Percentiles rank a stretch among this genome's conserved stretches.
Conservation (phyloP, 2,888 invertebrate species). For the Yponomeuta malinellus region DNA sequence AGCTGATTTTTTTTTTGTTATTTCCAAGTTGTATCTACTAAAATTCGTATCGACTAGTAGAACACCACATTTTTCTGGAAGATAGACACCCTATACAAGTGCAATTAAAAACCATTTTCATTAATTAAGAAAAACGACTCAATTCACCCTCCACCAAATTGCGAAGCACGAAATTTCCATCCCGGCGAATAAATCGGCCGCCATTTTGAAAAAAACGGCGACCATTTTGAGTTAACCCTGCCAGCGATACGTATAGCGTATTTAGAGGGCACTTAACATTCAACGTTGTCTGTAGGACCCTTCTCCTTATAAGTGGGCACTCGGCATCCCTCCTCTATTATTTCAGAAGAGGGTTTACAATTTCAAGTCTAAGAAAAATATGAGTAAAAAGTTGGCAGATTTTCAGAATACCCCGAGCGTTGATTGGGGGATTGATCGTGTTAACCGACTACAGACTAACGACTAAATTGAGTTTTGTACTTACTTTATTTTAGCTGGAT, state of each 20-base stretch:
- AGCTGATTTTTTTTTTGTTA: too few species aligned
- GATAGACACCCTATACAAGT: too few species aligned
- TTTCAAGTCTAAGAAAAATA: conserved; percentile 33
- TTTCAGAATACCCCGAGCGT: background rate
- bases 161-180: background rate
- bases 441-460: background rate
- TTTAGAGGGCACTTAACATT: conserved; percentile 41
- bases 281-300: conserved; percentile 25
- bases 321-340: conserved; percentile 43
- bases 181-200: background rate
- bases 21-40: too few species aligned
- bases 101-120: background rate
- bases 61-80: too few species aligned
- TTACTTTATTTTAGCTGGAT: background rate
- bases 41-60: too few species aligned
- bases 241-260: conserved; percentile 44
- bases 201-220: conserved; percentile 28
- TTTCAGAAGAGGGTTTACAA: conserved; percentile 42
- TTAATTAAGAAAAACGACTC: background rate
- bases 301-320: conserved; percentile 31
- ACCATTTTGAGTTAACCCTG: conserved; percentile 34
- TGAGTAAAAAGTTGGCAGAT: conserved; percentile 19
- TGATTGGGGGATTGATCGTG: background rate
- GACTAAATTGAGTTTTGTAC: background rate
- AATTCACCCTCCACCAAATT: background rate